Base-by-base conservation (phyloP, 2,113 vertebrate species). In the Verasper variegatus region DNA sequence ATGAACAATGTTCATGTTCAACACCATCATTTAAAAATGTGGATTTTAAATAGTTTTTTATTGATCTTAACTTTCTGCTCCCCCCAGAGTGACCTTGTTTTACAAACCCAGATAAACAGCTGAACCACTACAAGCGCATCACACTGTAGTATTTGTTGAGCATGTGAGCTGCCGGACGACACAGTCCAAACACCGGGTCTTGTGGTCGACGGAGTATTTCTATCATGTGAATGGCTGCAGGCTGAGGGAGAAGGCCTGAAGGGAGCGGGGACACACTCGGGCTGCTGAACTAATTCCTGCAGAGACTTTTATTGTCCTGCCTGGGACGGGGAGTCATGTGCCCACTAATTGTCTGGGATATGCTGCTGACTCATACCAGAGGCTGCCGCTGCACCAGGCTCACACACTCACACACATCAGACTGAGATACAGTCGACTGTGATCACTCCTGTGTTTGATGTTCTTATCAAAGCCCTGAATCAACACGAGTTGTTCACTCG, bases 321-420 rank as follows among this genome's bases (percentile, higher is more conserved):
- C 23, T 24, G 62, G 56, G 68, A 68, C 45, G 3, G 21, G 23
- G 62, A 80, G 67, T 85, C 57, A 20, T 84, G 64, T 73, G 70
- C 58, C 27, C 57, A n/a, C 76, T 82, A 83, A 78, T 79, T 73
- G 81, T 66, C 80, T 62, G 68, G 67, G 75, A 76, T 80, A 57
- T 37, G 69, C 20, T 88, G 87, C 87, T 90, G 88, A 90, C 83
- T 90, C 85, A 89, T 83, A 64, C 49, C 54, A 77, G 55, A 61
- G 49, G 55, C 64, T 71, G 18, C 56, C 55, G 55, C 54, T 78
- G 78, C 80, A 23, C 74, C 71, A 81, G 63, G 17, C 65, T 73
- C 62, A 61, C 45, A 42, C 54, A 23, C 54, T 5, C 55, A 15
- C 55, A 4, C 59, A 51, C 15, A 49, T 7, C 45, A 47, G 13